Conservation (phyloP, 2,113 vertebrate genomes). For the Dunckerocampus dactyliophorus region DNA sequence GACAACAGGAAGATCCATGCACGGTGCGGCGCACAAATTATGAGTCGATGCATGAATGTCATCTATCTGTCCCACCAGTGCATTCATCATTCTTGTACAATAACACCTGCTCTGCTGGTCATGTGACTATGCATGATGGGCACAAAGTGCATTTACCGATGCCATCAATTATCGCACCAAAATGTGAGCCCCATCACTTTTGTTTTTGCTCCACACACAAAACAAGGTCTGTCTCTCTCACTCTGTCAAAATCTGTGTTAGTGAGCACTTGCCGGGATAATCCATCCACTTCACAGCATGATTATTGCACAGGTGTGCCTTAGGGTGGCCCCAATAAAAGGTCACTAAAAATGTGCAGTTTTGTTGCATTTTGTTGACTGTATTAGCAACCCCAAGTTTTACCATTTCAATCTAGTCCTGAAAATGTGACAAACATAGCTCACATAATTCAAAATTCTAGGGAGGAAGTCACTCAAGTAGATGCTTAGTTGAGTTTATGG, state of each 20-base stretch:
- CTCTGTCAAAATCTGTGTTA: no score
- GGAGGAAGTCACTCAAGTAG: conserved; percentile 5
- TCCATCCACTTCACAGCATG: no score
- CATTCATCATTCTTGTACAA: conserved; percentile 53
- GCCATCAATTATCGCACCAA: conserved; percentile 42
- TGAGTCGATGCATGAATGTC: conserved; percentile 58
- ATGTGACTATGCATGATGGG: conserved; percentile 31
- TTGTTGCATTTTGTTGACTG: neutral
- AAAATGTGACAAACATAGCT: conserved; percentile 39
- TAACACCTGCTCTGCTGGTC: conserved; percentile 26
- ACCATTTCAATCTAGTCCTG: conserved; percentile 10
- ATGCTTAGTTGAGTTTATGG: conserved; percentile 13
- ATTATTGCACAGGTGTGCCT: neutral
- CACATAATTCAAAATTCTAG: conserved; percentile 31
- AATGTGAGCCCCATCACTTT: no score
- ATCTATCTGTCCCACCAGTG: conserved; percentile 41
- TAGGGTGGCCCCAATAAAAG: neutral
- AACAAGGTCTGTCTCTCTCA: no score
- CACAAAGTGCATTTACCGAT: conserved; percentile 40
- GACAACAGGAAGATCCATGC: conserved; percentile 38
- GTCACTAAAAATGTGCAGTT: no score
- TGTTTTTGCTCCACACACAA: no score
- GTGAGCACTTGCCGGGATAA: no score
- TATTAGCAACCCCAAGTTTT: conserved; percentile 20
- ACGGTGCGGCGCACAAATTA: conserved; percentile 60